Evolutionary conservation across 2,113 vertebrate species (phyloP), one percentile per base, ranked within the genome.

Genomic region (Hylia prasina): DNA sequence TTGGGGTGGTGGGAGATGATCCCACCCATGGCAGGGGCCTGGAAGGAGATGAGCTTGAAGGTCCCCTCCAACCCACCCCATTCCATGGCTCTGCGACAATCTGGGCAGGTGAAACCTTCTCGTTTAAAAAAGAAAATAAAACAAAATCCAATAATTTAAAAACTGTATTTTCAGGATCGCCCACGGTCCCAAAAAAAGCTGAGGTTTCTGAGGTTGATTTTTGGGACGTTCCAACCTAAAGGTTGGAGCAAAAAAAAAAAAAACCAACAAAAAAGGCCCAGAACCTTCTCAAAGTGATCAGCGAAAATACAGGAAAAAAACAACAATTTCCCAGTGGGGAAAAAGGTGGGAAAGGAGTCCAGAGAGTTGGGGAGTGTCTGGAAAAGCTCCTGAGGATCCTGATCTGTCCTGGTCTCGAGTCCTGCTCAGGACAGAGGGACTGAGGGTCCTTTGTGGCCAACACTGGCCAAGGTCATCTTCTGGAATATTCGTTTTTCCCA

Each of bases 401-500:
- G 27, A 6, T 10, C 33, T 25, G 15, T 3, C 12, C 24, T 7
- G 42, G 63, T 6, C 9, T 5, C 0, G 25, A 71, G 47, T 11
- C 19, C 18, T 69, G 61, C 51, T 92, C 11, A 15, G 48, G 28
- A 37, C 2, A 44, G 15, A 3, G 15, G 1, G 1, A 3, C 70
- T 18, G 6, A 9, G 18, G 39, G 21, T 25, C 15, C 16, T 24
- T 10, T 39, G 33, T 39, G 54, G 40, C 28, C 72, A 63, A n/a
- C 0, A 3, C 7, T 61, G 10, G 13, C 19, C 22, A 5, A 1
- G 12, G 11, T 13, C 30, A 21, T 2, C 12, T 5, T 44, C 42
- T 33, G 56, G 50, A 66, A 33, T 35, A 7, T 24, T 37, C 6
- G 2, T 5, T 47, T 40, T 17, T 15, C 12, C 30, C 42, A 35